Base-by-base conservation (phyloP, 2,797 vertebrate species). In the Scleropages formosus region DNA sequence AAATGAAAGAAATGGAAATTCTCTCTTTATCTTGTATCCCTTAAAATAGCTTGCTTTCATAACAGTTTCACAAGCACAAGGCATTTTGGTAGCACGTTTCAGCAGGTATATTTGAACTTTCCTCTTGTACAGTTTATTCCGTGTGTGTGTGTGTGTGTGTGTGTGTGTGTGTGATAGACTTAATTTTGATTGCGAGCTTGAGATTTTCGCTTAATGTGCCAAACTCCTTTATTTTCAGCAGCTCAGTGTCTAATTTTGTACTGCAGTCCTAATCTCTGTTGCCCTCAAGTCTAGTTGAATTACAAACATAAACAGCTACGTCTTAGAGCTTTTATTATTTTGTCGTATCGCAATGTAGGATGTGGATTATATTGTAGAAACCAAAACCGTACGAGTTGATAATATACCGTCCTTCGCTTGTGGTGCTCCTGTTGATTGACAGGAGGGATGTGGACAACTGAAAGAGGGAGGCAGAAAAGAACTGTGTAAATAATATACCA, bases 231-330 rank as follows among this genome's bases (percentile, higher is more conserved):
- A 76, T 84, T 79, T 78, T 56, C 59, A 81, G 73, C 39, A 75
- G 75, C 75, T 11, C 53, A 73, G 76, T 77, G 73, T 74, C 76
- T 82, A 78, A 83, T 80, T 83, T 82, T 60, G 77, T 78, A 75
- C 75, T 51, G 46, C 74, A 47, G 78, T 74, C 49, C 69, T 78
- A 61, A 79, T 26, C 26, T 73, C 26, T 60, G 74, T 13, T 58
- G 61, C 60, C 26, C 59, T 73, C 31, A 76, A 69, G 46, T 63
- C 47, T 13, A 13, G 58, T 18, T n/a, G 10, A n/a, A 18, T n/a
- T 13, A n/a, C 18, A 58, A 13, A 13, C 53, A 9, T 8, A 53
- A 15, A n/a, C 12, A 9, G 4, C 13, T 13, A 58, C 3, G n/a
- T n/a, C 12, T 6, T 39, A 2, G 31, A 2, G 31, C 4, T 58